Evolutionary conservation across 1,140 invertebrate genomes (phyloP).

Genomic region (Bombus impatiens): DNA sequence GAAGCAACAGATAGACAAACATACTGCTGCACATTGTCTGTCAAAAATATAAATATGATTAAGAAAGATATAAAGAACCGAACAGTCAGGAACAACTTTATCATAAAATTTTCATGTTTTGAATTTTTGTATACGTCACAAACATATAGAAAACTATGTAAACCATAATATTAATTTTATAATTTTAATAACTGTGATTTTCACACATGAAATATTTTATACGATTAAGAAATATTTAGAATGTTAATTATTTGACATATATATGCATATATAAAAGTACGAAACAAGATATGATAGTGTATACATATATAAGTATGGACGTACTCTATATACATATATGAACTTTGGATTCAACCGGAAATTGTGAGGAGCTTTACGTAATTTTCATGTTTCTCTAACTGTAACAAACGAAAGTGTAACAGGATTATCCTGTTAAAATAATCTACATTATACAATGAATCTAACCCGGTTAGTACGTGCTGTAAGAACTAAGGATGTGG

Average conservation of each 20-base stretch:
- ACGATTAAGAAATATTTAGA: neutral
- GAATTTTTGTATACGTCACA: no score
- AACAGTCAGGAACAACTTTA: no score
- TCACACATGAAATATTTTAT: neutral
- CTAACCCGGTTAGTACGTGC: conserved; percentile 56
- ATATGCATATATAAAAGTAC: neutral
- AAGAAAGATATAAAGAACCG: neutral
- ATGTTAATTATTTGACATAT: neutral
- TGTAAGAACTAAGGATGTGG: conserved; percentile 22
- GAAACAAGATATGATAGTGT: neutral
- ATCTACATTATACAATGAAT: conserved; percentile 46
- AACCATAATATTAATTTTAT: neutral
- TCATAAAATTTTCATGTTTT: neutral
- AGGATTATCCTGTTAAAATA: neutral
- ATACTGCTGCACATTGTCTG: neutral
- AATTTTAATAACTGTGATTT: neutral
- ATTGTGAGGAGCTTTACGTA: conserved; percentile 32
- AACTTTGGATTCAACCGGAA: neutral
- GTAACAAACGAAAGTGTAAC: neutral
- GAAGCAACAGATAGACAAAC: neutral
- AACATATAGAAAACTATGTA: neutral
- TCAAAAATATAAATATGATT: neutral
- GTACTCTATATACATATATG: neutral
- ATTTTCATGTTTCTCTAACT: neutral
- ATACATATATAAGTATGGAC: neutral